Conservation (phyloP, 1,140 invertebrate species). For the Dreissena polymorpha region DNA sequence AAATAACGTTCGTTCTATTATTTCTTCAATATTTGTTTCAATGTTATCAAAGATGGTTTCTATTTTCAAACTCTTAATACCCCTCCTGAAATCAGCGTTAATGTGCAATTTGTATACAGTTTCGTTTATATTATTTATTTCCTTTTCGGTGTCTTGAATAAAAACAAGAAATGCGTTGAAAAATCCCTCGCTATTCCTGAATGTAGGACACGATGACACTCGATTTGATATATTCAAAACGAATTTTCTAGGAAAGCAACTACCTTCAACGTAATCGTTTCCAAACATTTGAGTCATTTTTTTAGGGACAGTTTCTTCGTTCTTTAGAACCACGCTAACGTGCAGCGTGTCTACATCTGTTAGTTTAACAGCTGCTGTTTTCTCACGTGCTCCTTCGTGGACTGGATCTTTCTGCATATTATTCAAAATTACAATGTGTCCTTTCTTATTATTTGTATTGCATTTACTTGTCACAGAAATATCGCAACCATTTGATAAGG, state of each 20-base stretch:
- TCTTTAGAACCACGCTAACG: constrained; percentile 20
- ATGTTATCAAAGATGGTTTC: constrained; percentile 56
- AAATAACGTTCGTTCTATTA: constrained; percentile 44
- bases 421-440: constrained; percentile 1
- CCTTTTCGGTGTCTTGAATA: constrained; percentile 45
- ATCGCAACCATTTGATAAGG: not conserved
- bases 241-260: constrained; percentile 53
- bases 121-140: constrained; percentile 43
- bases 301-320: constrained; percentile 11
- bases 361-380: not conserved
- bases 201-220: not conserved
- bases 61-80: constrained; percentile 23
- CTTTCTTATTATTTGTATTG: constrained; percentile 12
- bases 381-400: not conserved
- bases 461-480: not conserved
- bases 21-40: constrained; percentile 47
- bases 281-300: constrained; percentile 7
- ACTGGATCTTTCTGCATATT: not conserved
- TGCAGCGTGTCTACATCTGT: not conserved
- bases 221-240: constrained; percentile 33
- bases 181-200: not conserved
- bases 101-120: constrained; percentile 38
- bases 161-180: constrained; percentile 34
- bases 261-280: constrained; percentile 15
- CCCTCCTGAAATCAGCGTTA: constrained; percentile 18